These are phyloP conservation scores for Microtus oregoni DNA, from an alignment of 2,113 vertebrate species.

Conservation along the genomic window DNA sequence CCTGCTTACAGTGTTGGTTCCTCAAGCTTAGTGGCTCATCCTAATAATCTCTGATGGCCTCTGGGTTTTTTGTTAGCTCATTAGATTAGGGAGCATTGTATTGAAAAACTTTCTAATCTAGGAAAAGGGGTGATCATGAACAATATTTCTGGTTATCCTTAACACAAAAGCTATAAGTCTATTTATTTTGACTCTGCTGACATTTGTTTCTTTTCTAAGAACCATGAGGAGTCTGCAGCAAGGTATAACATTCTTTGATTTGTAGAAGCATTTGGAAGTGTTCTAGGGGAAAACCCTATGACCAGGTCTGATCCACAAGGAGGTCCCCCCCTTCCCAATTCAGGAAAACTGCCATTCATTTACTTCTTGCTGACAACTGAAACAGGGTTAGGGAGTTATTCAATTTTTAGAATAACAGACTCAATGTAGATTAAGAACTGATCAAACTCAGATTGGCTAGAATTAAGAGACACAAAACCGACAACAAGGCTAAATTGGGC, in stretches of 20 bases:
- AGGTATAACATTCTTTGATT: not conserved
- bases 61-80: not conserved
- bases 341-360: constrained; percentile 52
- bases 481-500: constrained; percentile 44
- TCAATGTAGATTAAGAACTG: constrained; percentile 57
- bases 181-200: not conserved
- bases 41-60: not conserved
- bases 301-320: not conserved
- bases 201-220: constrained; percentile 38
- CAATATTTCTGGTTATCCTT: constrained; percentile 29
- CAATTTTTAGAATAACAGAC: constrained; percentile 62
- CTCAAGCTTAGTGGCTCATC: not conserved
- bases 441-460: constrained; percentile 62
- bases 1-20: not conserved
- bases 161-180: not conserved
- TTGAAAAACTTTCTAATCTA: not conserved
- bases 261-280: constrained; percentile 46
- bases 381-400: constrained; percentile 62
- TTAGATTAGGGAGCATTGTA: not conserved
- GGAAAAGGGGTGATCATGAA: not conserved
- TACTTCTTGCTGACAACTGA: constrained; percentile 62
- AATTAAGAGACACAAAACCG: constrained; percentile 54
- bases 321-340: not conserved
- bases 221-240: not conserved
- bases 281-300: not conserved